Base-by-base conservation (phyloP, 2,113 vertebrate genomes). In the Macrotus californicus region DNA sequence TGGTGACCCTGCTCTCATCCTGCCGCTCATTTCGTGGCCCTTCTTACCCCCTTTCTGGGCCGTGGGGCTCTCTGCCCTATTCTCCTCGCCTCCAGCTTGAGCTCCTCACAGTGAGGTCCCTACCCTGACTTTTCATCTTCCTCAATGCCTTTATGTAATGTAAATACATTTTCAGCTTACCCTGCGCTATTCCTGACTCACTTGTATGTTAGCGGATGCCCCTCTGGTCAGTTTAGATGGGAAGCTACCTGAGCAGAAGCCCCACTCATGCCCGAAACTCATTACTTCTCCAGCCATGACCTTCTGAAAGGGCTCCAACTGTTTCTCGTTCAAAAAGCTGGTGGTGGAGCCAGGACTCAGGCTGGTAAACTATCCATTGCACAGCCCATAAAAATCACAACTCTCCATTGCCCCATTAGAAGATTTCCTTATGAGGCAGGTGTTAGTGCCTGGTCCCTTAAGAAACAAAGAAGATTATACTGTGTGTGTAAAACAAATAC, bases 381-480 rank as follows among this genome's bases (percentile, higher is more conserved):
- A 46, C 10, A 72, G 59, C 29, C 56, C 4, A 7, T 50, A 52
- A 77, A 93, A 43, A 41, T 83, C 64, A 75, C 66, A 59, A 50
- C 26, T 6, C 12, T 84, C 59, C 2, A 6, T 77, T 64, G 36
- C 4, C 2, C 52, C 34, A 15, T 46, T 46, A 7, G 70, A 56
- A 80, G 52, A 73, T 77, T 67, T 82, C 39, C 46, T 70, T n/a
- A 12, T 34, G 87, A 76, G 9, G 70, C 24, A 88, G 36, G n/a
- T 83, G 64, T n/a, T 82, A 21, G 19, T 41, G 87, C 87, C 34
- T 85, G 50, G 34, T 61, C 76, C 64, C 73, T 50, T 43, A 69
- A 76, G 94, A 86, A 89, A 87, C 64, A 48, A 80, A 46, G 61
- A 69, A 85, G 70, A 67, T 81, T 95, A 85, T 85, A 80, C 56